Evolutionary conservation across 2,888 invertebrate species (phyloP), one percentile per base, ranked within the genome.

Genomic region (Hyalella azteca): DNA sequence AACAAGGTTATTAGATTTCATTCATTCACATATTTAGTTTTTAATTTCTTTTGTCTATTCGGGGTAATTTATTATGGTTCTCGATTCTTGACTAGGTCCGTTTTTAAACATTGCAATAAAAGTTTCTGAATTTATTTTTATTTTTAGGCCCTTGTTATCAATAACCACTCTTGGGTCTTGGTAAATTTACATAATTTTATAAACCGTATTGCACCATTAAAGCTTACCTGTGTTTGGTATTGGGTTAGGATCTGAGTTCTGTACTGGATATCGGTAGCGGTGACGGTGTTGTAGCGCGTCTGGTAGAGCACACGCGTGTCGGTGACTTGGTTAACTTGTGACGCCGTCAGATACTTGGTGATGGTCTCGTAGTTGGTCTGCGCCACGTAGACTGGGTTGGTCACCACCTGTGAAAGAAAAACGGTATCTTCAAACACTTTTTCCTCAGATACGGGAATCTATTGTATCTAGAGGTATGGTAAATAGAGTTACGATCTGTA

Each of bases 281-380:
- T 66, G 66, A 66, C 66, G 66, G 66, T 66, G 66, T 32, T 19
- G 66, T 66, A 66, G 7, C 7, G 36, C 9, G 66, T 66, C 66
- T 66, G 22, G 39, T 13, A 66, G 36, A 36, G 66, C 1, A 66
- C 66, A 15, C 39, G 66, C 15, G 66, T 66, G 66, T 66, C 66
- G 29, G 66, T 66, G 36, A 66, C 66, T 19, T 29, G 22, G 66
- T 66, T 66, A 15, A 29, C 66, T 7, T 66, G 66, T 4, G 66
- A 36, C 19, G 66, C 66, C 5, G 66, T 66, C 36, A 66, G 36
- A 39, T 66, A 66, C 39, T 66, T 66, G 9, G 66, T 66, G 26
- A 36, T 19, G 39, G 66, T 66, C 66, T 66, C 66, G 4, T 66
- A 66, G 36, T 66, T 36, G 19, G 66, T 66, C 36, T 66, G 66